These are phyloP conservation scores for Cladopsammia gracilis DNA, from an alignment of 64 coral and sea anemone genomes.

Conservation along the genomic window DNA sequence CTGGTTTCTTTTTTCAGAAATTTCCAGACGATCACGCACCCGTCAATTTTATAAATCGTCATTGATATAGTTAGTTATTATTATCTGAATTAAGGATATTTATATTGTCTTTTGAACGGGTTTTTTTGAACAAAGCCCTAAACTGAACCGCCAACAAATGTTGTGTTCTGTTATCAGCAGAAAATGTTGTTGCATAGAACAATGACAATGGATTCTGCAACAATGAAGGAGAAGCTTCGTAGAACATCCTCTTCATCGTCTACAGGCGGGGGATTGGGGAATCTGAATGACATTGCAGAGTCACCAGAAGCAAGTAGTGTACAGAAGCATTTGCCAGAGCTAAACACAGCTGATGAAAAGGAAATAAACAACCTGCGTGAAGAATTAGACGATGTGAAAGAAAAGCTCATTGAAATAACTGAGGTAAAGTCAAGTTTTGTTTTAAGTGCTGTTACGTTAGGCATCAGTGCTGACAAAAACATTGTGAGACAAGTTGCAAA, in stretches of 20 bases:
- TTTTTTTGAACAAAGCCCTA: too few relatives aligned
- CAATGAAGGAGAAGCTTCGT: neutral
- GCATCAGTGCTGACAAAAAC: neutral
- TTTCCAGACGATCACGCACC: too few relatives aligned
- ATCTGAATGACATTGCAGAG: slow-evolving; percentile 2
- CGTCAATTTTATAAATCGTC: too few relatives aligned
- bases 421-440: slow-evolving; percentile 40
- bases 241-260: neutral
- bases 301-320: neutral
- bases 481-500: too few relatives aligned
- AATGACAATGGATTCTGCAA: slow-evolving; percentile 40
- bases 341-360: neutral
- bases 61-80: too few relatives aligned
- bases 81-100: too few relatives aligned
- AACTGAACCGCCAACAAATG: too few relatives aligned
- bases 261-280: neutral
- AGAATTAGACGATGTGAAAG: slow-evolving; percentile 76
- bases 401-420: slow-evolving; percentile 71
- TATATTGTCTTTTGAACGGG: too few relatives aligned
- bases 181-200: slow-evolving; percentile 17
- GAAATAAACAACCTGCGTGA: slow-evolving; percentile 66
- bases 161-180: neutral
- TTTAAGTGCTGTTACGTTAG: neutral
- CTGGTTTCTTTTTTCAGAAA: too few relatives aligned
- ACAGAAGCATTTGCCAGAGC: neutral